A percentile compares a stretch with the other conserved stretches of the same genome.
phyloP scores from a whole-genome alignment of 2,797 vertebrate species.

The Lacerta viridis region DNA sequence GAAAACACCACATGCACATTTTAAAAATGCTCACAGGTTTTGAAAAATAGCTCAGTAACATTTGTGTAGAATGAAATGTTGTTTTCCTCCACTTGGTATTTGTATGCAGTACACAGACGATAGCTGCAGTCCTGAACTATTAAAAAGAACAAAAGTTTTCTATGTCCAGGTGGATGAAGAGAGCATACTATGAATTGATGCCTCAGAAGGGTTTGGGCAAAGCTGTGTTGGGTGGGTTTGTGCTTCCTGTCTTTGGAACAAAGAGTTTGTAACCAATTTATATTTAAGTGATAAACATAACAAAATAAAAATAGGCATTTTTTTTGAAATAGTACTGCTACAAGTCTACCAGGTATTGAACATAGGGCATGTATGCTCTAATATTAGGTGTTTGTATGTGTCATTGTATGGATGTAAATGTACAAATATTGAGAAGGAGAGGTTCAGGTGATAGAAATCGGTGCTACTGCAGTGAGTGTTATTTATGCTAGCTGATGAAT shows the following conservation, averaged over 20 bases:
- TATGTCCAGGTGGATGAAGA: background rate
- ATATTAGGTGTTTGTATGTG: background rate
- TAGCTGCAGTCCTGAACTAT: background rate
- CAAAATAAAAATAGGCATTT: background rate
- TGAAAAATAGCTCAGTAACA: background rate
- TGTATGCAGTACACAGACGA: background rate
- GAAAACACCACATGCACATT: background rate
- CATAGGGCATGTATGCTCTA: background rate
- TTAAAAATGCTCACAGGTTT: slow-evolving; percentile 6
- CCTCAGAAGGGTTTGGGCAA: background rate
- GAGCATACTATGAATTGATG: background rate
- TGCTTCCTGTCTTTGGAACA: background rate
- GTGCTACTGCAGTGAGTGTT: slow-evolving; percentile 1
- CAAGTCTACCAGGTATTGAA: background rate
- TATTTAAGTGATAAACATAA: background rate
- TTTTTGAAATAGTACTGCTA: background rate
- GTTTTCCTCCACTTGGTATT: no score
- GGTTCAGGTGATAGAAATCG: slow-evolving; percentile 30
- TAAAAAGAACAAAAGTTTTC: slow-evolving; percentile 9
- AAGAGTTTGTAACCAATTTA: background rate
- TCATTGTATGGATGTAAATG: background rate
- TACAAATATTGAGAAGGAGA: slow-evolving; percentile 10
- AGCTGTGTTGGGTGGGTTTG: background rate
- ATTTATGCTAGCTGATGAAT: slow-evolving; percentile 2
- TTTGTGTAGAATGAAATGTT: background rate